phyloP scores from a whole-genome alignment of 2,797 vertebrate species.

The Scomberomorus guttatus region DNA sequence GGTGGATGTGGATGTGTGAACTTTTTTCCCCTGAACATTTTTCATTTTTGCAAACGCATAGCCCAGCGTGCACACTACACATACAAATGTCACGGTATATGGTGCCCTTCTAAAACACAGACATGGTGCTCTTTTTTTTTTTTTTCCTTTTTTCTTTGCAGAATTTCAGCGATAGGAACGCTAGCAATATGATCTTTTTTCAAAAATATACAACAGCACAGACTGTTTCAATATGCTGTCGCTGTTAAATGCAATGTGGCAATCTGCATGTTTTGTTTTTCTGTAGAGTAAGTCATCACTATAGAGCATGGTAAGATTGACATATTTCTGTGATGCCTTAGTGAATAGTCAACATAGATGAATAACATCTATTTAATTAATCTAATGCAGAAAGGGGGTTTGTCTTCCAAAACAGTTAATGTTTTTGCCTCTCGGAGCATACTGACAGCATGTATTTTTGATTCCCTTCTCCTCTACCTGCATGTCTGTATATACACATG shows the following conservation, averaged over 20 bases:
- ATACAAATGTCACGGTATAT: constrained; percentile 16
- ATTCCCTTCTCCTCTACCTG: constrained; percentile 52
- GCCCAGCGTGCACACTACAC: constrained; percentile 25
- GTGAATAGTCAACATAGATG: constrained; percentile 56
- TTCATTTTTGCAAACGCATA: constrained; percentile 16
- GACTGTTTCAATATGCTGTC: not conserved
- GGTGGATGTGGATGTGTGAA: not conserved
- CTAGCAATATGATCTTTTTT: constrained; percentile 41
- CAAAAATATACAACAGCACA: not conserved
- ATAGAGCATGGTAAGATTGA: constrained; percentile 59
- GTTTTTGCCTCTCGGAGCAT: constrained; percentile 48
- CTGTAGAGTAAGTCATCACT: constrained; percentile 54
- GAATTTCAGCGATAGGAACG: constrained; percentile 54
- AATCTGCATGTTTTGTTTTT: constrained; percentile 60
- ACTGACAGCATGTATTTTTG: constrained; percentile 69
- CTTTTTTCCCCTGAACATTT: not conserved
- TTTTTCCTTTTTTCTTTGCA: constrained; percentile 27
- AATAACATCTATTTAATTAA: constrained; percentile 62
- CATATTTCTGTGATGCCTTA: constrained; percentile 70
- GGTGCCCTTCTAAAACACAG: constrained; percentile 41
- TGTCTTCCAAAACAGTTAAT: constrained; percentile 49
- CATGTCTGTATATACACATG: constrained; percentile 58
- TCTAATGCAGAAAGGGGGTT: constrained; percentile 43
- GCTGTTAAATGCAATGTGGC: constrained; percentile 19
- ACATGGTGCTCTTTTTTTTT: constrained; percentile 49